Conservation (phyloP, 2,113 vertebrate genomes). For the Xenopus borealis region DNA sequence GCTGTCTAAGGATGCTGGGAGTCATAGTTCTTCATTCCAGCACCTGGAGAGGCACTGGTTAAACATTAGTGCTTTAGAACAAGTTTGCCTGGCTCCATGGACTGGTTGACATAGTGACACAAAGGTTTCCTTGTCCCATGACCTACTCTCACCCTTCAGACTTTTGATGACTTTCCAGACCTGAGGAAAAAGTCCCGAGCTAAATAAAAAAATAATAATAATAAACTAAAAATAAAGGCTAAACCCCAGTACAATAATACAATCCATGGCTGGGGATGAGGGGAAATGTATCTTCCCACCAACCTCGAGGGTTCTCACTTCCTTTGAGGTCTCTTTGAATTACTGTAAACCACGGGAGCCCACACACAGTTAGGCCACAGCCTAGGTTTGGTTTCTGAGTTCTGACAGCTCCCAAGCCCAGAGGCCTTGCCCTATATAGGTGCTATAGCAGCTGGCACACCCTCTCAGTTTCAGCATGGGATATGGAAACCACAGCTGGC, state of each 20-base stretch:
- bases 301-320: conserved; percentile 32
- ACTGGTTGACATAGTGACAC: not conserved
- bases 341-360: conserved; percentile 35
- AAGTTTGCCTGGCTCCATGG: not conserved
- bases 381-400: conserved; percentile 24
- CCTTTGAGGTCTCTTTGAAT: conserved; percentile 45
- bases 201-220: conserved; percentile 13
- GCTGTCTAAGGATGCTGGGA: not conserved
- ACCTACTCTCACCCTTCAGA: conserved; percentile 14
- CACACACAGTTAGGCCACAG: conserved; percentile 39
- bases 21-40: not conserved
- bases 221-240: conserved; percentile 11
- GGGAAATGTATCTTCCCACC: conserved; percentile 34
- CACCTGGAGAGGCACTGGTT: not conserved
- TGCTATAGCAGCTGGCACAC: conserved; percentile 20
- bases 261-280: conserved; percentile 28
- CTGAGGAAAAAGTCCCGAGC: not conserved
- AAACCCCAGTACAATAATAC: conserved; percentile 43
- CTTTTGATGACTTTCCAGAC: conserved; percentile 27
- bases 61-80: not conserved
- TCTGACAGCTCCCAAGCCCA: conserved; percentile 33
- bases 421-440: conserved; percentile 1
- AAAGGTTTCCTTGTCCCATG: conserved; percentile 5
- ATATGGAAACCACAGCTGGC: conserved; percentile 27
- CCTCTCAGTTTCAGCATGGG: conserved; percentile 20